Evolutionary conservation across 2,888 invertebrate species (phyloP), one percentile per base, ranked within the genome.

Genomic region (Eilema depressum): DNA sequence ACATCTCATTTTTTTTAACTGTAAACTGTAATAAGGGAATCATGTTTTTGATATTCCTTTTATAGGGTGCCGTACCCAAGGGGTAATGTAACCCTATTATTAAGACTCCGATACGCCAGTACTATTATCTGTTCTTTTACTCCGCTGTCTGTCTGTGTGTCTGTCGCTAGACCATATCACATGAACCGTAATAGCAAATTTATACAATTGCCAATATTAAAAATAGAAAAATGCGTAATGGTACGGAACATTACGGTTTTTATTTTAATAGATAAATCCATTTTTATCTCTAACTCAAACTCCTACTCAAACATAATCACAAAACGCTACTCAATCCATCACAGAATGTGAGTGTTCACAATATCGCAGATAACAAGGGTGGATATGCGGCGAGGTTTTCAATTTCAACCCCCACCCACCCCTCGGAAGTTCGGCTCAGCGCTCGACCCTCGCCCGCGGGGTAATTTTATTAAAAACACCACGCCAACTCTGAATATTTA

Each of bases 381-480:
- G 89, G 86, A 86, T 86, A 89, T 90, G 91, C 92, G 88, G 86
- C 87, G 62, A 68, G 86, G 88, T 93, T 93, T 93, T 93, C 93
- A 93, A 94, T 94, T 94, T 93, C 82, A 80, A 77, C 82, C 84
- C 80, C 77, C 79, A 75, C 71, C 73, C 75, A 72, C 71, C 75
- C 66, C 41, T 37, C 70, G 79, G 60, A 73, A 73, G 78, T 28
- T n/a, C 66, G 69, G 77, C 80, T 78, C 75, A 71, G 53, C 75
- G 78, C 79, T 78, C 76, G 72, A 57, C 75, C 83, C 70, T 76
- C 77, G 79, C 82, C 73, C 69, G 83, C 75, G 75, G 86, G 81
- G 92, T 94, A 93, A 94, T 94, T 92, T 94, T 93, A 94, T 94
- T 94, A 94, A 94, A 93, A 93, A 92, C 88, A 88, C 88, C 88